Base-by-base conservation (phyloP, 92 coral and sea anemone genomes). In the Muricea muricata region DNA sequence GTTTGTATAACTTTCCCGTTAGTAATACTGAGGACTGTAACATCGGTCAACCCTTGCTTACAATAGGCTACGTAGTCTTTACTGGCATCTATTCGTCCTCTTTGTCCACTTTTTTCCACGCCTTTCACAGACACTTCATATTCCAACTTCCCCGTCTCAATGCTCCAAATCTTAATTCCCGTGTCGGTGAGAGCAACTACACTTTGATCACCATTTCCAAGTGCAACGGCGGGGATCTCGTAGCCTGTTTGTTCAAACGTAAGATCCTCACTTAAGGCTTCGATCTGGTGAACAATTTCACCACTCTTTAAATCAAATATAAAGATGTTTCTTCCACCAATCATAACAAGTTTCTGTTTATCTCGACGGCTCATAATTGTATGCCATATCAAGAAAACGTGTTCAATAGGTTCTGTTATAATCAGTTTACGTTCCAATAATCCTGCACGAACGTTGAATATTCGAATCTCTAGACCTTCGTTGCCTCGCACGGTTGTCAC, bases 251-350 rank as follows among this genome's bases (percentile, higher is more conserved):
- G 70, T 41, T 88, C 86, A 20, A 95, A 91, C 39, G 90, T 88
- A 90, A 92, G 91, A 9, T 93, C 97, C 46, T 97, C 99, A 58
- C 85, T 88, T 11, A 91, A 69, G 41, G 93, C 97, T 47, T 81
- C 68, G 68, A 92, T 91, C 72, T 86, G 80, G 79, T 78, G 93
- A 47, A 87, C 82, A 46, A 97, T 71, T 67, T 89, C 93, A 25
- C 98, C 99, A 24, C 92, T 93, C 74, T 88, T 78, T 2, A 95
- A 89, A 74, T 97, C 90, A 23, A 97, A 89, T 42, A 97, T 60
- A 79, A 80, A 93, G 73, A 97, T 87, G 41, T 81, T 86, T 32
- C 85, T 66, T 6, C 97, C 94, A 23, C 99, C 99, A 55, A 87
- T 93, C 23, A 97, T 95, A 13, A 97, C 83, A 30, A 97, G 84